Percentiles rank a stretch among this genome's conserved stretches.
Conservation (phyloP, 2,797 vertebrate genomes). For the Falco columbarius region DNA sequence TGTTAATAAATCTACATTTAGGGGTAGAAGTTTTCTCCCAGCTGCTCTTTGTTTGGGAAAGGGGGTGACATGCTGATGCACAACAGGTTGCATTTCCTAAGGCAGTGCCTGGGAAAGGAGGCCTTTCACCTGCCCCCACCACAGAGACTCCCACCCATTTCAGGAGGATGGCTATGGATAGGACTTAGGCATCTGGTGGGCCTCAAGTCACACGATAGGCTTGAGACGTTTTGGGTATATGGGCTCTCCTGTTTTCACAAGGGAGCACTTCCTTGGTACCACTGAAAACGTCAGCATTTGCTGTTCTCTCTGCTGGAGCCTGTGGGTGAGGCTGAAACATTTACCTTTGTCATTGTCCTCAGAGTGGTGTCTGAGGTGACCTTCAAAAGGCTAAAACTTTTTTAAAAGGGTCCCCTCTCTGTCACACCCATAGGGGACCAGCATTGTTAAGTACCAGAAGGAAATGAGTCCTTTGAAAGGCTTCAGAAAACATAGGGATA, state of each 20-base stretch:
- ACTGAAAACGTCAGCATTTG: neutral
- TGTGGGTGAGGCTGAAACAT: neutral
- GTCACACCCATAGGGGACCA: neutral
- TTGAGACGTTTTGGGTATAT: neutral
- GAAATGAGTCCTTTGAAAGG: neutral
- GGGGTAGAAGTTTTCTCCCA: conserved; percentile 41
- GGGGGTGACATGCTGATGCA: neutral
- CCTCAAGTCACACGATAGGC: accelerated
- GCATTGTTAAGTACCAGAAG: neutral
- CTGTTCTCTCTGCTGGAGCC: neutral
- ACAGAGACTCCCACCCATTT: accelerated
- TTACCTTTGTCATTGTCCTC: neutral
- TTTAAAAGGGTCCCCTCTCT: neutral
- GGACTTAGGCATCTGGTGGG: neutral
- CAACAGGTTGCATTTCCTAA: conserved; percentile 60
- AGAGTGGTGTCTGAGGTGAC: neutral
- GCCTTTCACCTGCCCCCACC: neutral
- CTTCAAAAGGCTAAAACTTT: neutral
- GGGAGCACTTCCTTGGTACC: neutral
- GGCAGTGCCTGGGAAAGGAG: neutral
- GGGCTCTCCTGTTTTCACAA: neutral
- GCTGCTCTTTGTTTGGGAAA: conserved; percentile 42
- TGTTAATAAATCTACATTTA: conserved; percentile 68
- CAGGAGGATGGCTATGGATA: accelerated
- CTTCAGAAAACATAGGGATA: neutral